Percentiles rank a stretch among this genome's conserved stretches.
Evolutionary conservation across 53 echinoderm and acorn worm species (phyloP).

Genomic region (Astropecten irregularis): DNA sequence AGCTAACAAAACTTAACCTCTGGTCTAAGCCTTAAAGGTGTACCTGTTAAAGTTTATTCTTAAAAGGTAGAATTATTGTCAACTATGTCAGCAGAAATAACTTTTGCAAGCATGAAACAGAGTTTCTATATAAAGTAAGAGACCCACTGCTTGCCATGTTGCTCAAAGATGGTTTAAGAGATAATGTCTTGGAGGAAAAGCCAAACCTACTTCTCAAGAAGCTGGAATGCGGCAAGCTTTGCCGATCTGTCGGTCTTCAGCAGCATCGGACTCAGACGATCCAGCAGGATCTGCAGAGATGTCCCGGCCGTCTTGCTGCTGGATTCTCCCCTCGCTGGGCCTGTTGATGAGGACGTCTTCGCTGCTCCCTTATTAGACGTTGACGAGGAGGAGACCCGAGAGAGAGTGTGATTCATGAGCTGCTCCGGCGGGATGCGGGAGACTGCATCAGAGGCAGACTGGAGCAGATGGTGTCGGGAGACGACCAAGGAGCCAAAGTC

Average conservation of each 20-base stretch:
- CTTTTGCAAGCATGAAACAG: no score
- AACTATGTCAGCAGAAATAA: no score
- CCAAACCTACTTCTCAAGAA: slow-evolving; percentile 65
- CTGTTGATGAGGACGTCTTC: neutral
- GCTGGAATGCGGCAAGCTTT: slow-evolving; percentile 57
- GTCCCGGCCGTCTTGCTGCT: slow-evolving; percentile 13
- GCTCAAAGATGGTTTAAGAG: no score
- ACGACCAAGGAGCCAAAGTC: slow-evolving; percentile 7
- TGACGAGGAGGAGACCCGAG: neutral
- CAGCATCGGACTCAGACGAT: slow-evolving; percentile 45
- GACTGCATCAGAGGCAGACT: slow-evolving; percentile 50
- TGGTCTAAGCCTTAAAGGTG: no score
- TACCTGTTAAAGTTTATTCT: no score
- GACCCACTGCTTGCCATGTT: no score
- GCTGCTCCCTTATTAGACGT: neutral
- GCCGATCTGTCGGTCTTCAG: slow-evolving; percentile 10
- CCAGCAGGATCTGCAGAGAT: slow-evolving; percentile 42
- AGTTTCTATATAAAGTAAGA: no score
- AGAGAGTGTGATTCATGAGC: slow-evolving; percentile 37
- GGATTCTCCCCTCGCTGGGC: neutral
- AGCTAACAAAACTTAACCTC: no score
- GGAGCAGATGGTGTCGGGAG: slow-evolving; percentile 38
- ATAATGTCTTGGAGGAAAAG: no score
- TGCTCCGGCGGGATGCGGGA: slow-evolving; percentile 36
- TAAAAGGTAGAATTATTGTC: no score